A percentile compares a stretch with the other conserved stretches of the same genome.
Evolutionary conservation across 2,888 invertebrate species (phyloP).

Genomic region (Phalera bucephala): DNA sequence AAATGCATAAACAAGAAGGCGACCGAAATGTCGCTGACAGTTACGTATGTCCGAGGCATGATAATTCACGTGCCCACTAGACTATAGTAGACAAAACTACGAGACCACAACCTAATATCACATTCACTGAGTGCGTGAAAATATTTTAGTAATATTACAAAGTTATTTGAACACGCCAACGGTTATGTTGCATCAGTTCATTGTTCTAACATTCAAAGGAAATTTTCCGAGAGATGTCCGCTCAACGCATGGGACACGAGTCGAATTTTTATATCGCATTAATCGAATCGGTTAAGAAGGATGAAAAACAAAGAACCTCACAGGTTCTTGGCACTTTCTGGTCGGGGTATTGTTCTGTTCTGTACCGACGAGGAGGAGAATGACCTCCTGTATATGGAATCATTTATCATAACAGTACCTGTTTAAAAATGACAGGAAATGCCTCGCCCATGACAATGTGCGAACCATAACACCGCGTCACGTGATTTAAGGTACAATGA

Average conservation of each 20-base stretch:
- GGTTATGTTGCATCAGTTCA: slow-evolving; percentile 54
- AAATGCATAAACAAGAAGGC: slow-evolving; percentile 44
- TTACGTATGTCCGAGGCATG: slow-evolving; percentile 34
- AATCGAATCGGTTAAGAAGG: slow-evolving; percentile 50
- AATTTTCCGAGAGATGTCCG: slow-evolving; percentile 72
- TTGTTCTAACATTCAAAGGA: slow-evolving; percentile 62
- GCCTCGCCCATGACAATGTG: slow-evolving; percentile 48
- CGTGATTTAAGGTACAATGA: slow-evolving; percentile 47
- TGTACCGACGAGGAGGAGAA: slow-evolving; percentile 58
- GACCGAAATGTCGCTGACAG: slow-evolving; percentile 41
- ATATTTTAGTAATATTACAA: slow-evolving; percentile 21
- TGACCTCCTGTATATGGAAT: slow-evolving; percentile 66
- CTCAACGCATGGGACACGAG: slow-evolving; percentile 48
- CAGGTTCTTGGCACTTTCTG: slow-evolving; percentile 64
- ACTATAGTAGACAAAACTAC: background rate
- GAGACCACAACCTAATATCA: too few relatives aligned
- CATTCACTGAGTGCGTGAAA: slow-evolving; percentile 3
- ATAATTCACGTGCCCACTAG: background rate
- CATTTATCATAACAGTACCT: slow-evolving; percentile 62
- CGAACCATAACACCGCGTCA: slow-evolving; percentile 36
- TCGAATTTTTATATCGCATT: slow-evolving; percentile 76
- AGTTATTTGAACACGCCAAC: slow-evolving; percentile 17
- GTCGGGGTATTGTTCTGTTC: slow-evolving; percentile 64
- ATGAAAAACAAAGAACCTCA: slow-evolving; percentile 65
- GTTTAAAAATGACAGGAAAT: slow-evolving; percentile 60